Base-by-base conservation (phyloP, 2,888 invertebrate species). In the Nemoura dubitans region DNA sequence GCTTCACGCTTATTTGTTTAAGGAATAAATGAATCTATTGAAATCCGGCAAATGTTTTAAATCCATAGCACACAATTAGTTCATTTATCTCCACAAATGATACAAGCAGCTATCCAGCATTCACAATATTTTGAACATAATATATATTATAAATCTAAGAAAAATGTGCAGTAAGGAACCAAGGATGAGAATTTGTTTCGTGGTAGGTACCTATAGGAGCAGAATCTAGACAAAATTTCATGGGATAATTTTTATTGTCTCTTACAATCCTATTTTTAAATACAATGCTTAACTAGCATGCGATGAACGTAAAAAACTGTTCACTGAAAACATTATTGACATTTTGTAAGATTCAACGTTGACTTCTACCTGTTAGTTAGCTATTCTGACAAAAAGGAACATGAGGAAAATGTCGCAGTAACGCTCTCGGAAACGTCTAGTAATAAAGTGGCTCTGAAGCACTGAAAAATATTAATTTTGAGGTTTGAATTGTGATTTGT, bases 271-370 rank as follows among this genome's bases (percentile, higher is more conserved):
- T 59, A 59, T 59, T 59, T 36, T 81, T 29, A 81, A 81, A 81
- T 81, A 81, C 81, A 81, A 81, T 81, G 29, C 30, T 81, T 81
- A 81, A 81, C 81, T 81, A 81, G 30, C 81, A 81, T 81, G 81
- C 81, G 29, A 29, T 81, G 59, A 59, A 59, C 14, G 59, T 59
- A 59, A 59, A 59, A 59, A 59, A 3, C 36, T 36, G 3, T 36
- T 36, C 36, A 36, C 10, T 36, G 36, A 59, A 59, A 59, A 59
- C 59, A 59, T 59, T 59, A 59, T 59, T 21, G 59, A 59, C 59
- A 59, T 59, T 59, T 59, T 21, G 59, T 59, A 59, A 59, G 59
- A 59, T 59, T 21, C 59, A 59, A 59, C 36, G 2, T 59, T 59
- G 59, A 59, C 59, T 59, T 59, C 59, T 59, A 59, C 21, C 2